Percentiles rank a stretch among this genome's conserved stretches.
phyloP scores from a whole-genome alignment of 2,113 vertebrate genomes.

The Struthio camelus region DNA sequence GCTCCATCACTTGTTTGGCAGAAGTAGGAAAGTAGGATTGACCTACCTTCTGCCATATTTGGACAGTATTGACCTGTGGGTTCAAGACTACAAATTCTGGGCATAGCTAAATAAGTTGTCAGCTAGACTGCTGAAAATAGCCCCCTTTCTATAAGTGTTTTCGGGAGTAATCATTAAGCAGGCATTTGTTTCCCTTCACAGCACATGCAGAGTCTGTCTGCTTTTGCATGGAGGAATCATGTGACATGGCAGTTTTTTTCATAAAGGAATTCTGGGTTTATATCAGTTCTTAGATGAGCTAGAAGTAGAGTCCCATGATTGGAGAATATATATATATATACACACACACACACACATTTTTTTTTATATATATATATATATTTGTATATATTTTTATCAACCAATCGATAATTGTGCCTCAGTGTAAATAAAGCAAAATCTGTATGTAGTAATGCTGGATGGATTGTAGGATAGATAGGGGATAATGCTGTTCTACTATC shows the following conservation, averaged over 20 bases:
- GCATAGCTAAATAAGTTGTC: not conserved
- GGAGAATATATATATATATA: not conserved
- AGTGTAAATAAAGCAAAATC: not conserved
- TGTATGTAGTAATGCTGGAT: not conserved
- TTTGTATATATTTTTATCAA: too few species aligned
- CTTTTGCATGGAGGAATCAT: not conserved
- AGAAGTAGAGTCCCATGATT: not conserved
- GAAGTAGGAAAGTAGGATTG: not conserved
- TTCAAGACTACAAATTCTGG: not conserved
- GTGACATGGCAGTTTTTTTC: not conserved
- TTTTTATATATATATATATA: too few species aligned
- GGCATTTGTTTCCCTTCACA: not conserved
- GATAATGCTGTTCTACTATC: not conserved
- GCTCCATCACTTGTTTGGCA: not conserved
- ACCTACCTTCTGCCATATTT: not conserved
- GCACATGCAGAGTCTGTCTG: not conserved
- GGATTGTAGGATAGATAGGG: not conserved
- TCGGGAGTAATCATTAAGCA: not conserved
- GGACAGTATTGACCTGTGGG: not conserved
- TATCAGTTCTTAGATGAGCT: not conserved
- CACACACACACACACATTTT: too few species aligned
- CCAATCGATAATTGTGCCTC: not conserved
- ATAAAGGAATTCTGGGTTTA: not conserved
- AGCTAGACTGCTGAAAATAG: not conserved
- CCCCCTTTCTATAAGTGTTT: not conserved